Evolutionary conservation across 2,113 vertebrate genomes (phyloP), one percentile per base, ranked within the genome.

Genomic region (Mugil cephalus): DNA sequence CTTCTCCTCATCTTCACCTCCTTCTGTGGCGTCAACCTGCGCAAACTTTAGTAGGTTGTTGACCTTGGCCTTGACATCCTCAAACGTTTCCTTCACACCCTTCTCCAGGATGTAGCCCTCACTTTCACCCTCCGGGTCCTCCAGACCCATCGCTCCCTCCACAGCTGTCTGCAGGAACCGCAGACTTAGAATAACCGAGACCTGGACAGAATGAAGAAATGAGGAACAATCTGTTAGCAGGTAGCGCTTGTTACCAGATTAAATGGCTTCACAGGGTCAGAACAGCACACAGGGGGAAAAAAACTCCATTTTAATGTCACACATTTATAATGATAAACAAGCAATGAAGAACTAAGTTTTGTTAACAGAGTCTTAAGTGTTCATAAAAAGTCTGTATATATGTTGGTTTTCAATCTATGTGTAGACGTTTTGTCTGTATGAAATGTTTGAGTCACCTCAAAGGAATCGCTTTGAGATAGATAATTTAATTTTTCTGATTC

Each of bases 111-210:
- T 85, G 69, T 94, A 97, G 42, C 96, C 95, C 69, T 95, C 94
- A 3, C 95, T 91, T 52, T 95, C 95, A 0, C 66, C 88, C 67
- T 93, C 92, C 7, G 86, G 84, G 67, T 95, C 69, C 56, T 95
- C 94, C 61, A 92, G 78, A 24, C 89, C 91, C 75, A 89, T 86
- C 6, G 94, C 92, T 12, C 80, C 94, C 62, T 95, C 93, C 92
- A 96, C 93, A 0, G 96, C 92, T 0, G 95, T 96, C 70, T 96
- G 95, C 70, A 96, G 91, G 85, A 94, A 95, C 5, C 95, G 89
- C 68, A 96, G 86, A 77, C 95, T 94, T 52, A 95, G 39, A 6
- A 95, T 81, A 81, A 95, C 93, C 0, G 91, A 83, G 19, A 90
- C 62, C 96, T 96, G 73, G 55, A 62, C 61, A 79, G 38, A 72